Conservation (phyloP, 92 coral and sea anemone genomes). For the Hydrozoanthus gracilis region DNA sequence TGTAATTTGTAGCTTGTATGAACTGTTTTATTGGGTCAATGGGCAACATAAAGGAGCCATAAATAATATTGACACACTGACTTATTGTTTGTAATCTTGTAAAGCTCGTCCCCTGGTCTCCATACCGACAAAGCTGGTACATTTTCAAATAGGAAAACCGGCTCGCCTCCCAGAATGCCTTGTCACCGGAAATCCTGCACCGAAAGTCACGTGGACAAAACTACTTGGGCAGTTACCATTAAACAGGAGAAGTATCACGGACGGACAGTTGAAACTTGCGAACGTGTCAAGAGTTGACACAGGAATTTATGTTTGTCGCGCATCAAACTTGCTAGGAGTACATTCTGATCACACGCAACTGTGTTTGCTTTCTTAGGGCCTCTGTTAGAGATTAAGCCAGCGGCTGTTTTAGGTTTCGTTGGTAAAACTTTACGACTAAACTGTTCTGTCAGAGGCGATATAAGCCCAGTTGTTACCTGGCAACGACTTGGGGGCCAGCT, state of each 20-base stretch:
- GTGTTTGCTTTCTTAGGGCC: no score
- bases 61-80: no score
- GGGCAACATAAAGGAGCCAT: no score
- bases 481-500: background rate
- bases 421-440: slow-evolving; percentile 1
- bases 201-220: background rate
- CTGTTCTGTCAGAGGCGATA: background rate
- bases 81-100: background rate
- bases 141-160: background rate
- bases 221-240: background rate
- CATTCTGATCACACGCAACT: no score
- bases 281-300: background rate
- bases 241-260: background rate
- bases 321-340: background rate
- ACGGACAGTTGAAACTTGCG: no score
- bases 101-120: background rate
- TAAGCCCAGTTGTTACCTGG: background rate
- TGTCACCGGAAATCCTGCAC: background rate
- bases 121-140: background rate
- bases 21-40: no score
- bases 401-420: background rate
- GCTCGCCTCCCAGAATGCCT: background rate
- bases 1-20: no score
- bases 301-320: no score
- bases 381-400: background rate